Percentiles rank a stretch among this genome's conserved stretches.
These are phyloP conservation scores for Gymnorhina tibicen DNA, from an alignment of 2,113 vertebrate genomes.

Conservation along the genomic window DNA sequence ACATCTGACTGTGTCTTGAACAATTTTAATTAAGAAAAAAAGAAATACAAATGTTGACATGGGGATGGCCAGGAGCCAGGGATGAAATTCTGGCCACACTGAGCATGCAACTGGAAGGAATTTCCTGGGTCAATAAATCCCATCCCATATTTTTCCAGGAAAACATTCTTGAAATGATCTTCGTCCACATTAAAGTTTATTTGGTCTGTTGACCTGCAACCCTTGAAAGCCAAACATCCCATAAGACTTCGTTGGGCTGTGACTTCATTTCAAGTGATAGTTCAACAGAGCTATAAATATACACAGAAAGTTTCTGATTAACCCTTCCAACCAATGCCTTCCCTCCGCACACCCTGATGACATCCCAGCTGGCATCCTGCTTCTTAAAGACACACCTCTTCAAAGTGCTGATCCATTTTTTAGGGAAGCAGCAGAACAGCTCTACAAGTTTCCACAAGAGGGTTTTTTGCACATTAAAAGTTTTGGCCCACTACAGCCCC, in stretches of 20 bases:
- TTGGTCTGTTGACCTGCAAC: not conserved
- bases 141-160: not conserved
- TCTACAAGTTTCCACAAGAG: not conserved
- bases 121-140: not conserved
- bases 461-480: not conserved
- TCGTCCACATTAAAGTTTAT: not conserved
- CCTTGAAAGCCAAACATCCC: not conserved
- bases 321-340: not conserved
- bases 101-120: not conserved
- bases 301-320: not conserved
- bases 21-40: not conserved
- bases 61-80: not conserved
- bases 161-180: not conserved
- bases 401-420: not conserved
- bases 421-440: not conserved
- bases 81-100: not conserved
- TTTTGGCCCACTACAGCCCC: not conserved
- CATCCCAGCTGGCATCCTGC: not conserved
- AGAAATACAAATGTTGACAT: not conserved
- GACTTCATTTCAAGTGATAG: not conserved
- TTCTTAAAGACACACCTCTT: not conserved
- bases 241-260: not conserved
- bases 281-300: not conserved
- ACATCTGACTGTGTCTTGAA: not conserved
- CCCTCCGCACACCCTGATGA: not conserved